Base-by-base conservation (phyloP, 2,888 invertebrate genomes). In the Campaea margaritaria region DNA sequence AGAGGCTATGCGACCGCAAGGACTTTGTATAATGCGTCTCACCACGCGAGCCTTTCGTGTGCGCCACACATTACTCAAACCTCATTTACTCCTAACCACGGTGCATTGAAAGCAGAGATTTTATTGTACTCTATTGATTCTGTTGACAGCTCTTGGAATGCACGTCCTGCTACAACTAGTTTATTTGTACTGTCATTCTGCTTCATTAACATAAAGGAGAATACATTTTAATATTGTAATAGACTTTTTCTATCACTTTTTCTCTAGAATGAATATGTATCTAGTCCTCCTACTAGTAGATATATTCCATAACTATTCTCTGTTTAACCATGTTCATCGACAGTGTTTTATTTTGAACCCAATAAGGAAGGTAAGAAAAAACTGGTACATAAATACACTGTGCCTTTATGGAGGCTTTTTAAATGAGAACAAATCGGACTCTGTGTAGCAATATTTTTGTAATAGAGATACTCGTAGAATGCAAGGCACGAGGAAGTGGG, bases 51-150 rank as follows among this genome's bases (percentile, higher is more conserved):
- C 74, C 81, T 76, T 86, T 87, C 91, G 91, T 91, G 90, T 85
- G 79, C 71, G 64, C 74, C 68, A 71, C 72, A 81, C 91, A 91
- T 92, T 89, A 92, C 88, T 92, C 91, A 91, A 86, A 83, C 85
- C 90, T 92, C 92, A 91, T 92, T 92, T 91, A 88, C 85, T 86
- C 76, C 83, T 87, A 89, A 89, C 90, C 85, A 85, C 82, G 81
- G 76, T 77, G 88, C 88, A 89, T 89, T 89, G 87, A 87, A 86
- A 83, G 87, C 82, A 85, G 81, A 83, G 79, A 88, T 89, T 89
- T 91, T 91, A 91, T 89, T 88, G 88, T 89, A 82, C 81, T 85
- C 84, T 90, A 91, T 91, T 91, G 91, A 90, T 88, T 90, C 86
- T 81, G 79, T 80, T 86, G 89, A 89, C 88, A 86, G 81, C 72